phyloP scores from a whole-genome alignment of 2,797 vertebrate genomes.

The Gobio occitaniae region DNA sequence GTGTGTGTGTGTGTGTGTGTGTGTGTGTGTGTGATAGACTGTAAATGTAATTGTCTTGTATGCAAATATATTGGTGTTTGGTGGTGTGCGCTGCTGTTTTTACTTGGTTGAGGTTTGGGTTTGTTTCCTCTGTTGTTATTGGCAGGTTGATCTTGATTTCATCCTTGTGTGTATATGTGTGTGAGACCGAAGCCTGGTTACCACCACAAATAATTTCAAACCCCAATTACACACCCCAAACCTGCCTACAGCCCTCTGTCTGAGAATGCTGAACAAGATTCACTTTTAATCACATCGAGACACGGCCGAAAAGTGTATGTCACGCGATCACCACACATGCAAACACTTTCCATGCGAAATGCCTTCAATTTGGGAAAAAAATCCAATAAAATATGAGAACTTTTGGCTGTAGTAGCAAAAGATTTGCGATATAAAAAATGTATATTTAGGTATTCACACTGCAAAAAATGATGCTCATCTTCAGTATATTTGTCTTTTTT shows the following conservation, averaged over 20 bases:
- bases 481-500: too few species aligned
- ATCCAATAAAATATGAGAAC: background rate
- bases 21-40: too few species aligned
- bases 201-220: slow-evolving; percentile 29
- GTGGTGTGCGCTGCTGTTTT: background rate
- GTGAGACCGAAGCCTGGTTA: slow-evolving; percentile 33
- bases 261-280: slow-evolving; percentile 35
- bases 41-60: too few species aligned
- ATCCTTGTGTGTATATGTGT: slow-evolving; percentile 17
- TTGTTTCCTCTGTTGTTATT: slow-evolving; percentile 1
- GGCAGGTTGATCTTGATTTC: slow-evolving; percentile 33
- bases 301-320: slow-evolving; percentile 51
- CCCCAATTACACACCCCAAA: slow-evolving; percentile 44
- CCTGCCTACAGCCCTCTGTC: slow-evolving; percentile 44
- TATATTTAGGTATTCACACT: background rate
- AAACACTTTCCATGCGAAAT: background rate
- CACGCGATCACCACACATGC: slow-evolving; percentile 39
- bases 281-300: slow-evolving; percentile 48
- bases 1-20: too few species aligned
- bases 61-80: background rate
- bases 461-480: background rate
- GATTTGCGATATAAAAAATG: background rate
- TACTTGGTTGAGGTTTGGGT: background rate
- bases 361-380: background rate
- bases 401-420: background rate